Conservation (phyloP, 2,797 vertebrate genomes). For the Myotis planiceps region DNA sequence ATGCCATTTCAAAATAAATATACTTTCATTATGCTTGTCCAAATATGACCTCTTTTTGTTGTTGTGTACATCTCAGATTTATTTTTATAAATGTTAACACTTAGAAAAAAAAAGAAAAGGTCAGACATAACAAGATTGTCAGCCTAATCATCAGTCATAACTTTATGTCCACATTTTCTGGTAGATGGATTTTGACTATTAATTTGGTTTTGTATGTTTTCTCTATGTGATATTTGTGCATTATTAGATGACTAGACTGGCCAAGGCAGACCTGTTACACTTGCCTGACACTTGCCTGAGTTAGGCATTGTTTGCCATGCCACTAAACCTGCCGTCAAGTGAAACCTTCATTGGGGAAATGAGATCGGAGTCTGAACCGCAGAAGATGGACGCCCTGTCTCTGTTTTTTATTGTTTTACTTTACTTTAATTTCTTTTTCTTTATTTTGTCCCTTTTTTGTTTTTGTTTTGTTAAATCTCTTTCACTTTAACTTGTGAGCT, state of each 20-base stretch:
- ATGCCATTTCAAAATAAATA: slow-evolving; percentile 77
- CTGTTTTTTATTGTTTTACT: slow-evolving; percentile 92
- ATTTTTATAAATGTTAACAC: slow-evolving; percentile 83
- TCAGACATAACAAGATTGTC: slow-evolving; percentile 84
- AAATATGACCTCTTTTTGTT: slow-evolving; percentile 71
- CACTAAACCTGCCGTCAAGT: slow-evolving; percentile 99
- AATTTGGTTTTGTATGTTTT: slow-evolving; percentile 99
- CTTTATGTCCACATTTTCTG: slow-evolving; percentile 92
- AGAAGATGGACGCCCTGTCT: slow-evolving; percentile 99
- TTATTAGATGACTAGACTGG: slow-evolving; percentile 99
- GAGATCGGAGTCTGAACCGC: slow-evolving; percentile 97
- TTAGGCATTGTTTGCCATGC: slow-evolving; percentile 99
- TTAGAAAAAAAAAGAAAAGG: slow-evolving; percentile 81
- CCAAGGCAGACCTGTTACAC: slow-evolving; percentile 99
- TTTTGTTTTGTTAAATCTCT: slow-evolving; percentile 88
- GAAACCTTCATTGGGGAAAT: slow-evolving; percentile 98
- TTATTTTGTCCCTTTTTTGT: slow-evolving; percentile 92
- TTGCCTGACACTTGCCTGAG: slow-evolving; percentile 99
- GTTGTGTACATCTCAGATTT: slow-evolving; percentile 80
- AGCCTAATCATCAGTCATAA: slow-evolving; percentile 87
- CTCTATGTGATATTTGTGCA: slow-evolving; percentile 99
- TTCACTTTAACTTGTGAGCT: slow-evolving; percentile 88
- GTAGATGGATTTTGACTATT: slow-evolving; percentile 99
- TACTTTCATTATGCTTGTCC: slow-evolving; percentile 75
- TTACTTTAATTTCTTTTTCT: slow-evolving; percentile 85